Base-by-base conservation (phyloP, 2,888 invertebrate genomes). In the Rutpela maculata region DNA sequence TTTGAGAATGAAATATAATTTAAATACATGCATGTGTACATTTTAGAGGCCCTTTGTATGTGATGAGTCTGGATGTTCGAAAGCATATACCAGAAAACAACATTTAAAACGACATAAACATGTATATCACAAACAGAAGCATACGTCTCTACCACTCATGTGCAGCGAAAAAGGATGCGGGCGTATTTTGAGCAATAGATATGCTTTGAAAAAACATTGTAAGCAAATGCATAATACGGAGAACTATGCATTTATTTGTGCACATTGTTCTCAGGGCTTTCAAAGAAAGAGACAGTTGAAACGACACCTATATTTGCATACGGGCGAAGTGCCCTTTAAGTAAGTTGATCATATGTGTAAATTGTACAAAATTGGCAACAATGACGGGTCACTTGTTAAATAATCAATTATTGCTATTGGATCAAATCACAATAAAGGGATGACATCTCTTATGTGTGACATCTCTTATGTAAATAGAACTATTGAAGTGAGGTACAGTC, bases 101-200 rank as follows among this genome's bases (percentile, higher is more conserved):
- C 87, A 87, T 80, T 81, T 87, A 26, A 83, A 80, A 68, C 78
- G 87, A 56, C 87, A 87, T 71, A 84, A 83, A 80, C 75, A 78
- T 55, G 80, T 75, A 19, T 86, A 87, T 18, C 50, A 3, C 22
- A 1, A 26, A 26, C 22, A 26, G 22, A 26, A 26, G 22, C 22
- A 26, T 26, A 4, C 1, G 17, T 78, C 67, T 19, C 81, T 84
- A 78, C 60, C 84, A 78, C 60, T 80, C 15, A 69, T 78, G 9
- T 86, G 86, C 76, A 79, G 79, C 9, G 74, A 73, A 26, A 69
- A 78, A 19, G 85, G 84, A 57, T 88, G 88, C 74, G 82, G 81
- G 11, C 60, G 75, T 22, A 77, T 86, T 63, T 83, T 86, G 17
- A 81, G 84, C n/a, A 87, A 86, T 78, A 86, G 84, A 66, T 85